Evolutionary conservation across 2,797 vertebrate genomes (phyloP), one percentile per base, ranked within the genome.

Genomic region (Rhinogobio ventralis): DNA sequence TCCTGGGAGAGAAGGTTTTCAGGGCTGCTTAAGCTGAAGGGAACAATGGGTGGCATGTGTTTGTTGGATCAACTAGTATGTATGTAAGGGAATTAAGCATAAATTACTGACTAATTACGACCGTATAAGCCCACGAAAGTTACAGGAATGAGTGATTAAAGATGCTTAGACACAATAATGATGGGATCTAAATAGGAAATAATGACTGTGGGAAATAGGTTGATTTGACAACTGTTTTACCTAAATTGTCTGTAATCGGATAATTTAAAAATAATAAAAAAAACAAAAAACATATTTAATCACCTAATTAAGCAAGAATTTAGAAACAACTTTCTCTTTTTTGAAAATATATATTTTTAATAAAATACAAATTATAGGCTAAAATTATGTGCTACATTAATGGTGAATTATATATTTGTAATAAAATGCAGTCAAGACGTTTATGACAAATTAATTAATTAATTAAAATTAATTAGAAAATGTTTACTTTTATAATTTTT

Each of bases 1-100:
- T 83, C 82, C 73, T 86, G 83, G 75, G 79, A 86, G 79, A 81
- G 72, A 76, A 67, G 62, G 66, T 71, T 88, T 86, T 46, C 46
- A 78, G 80, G 46, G 71, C 79, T 84, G 45, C 72, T 76, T 79
- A 77, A 77, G 81, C 74, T 85, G 89, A 75, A 6, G 87, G 88
- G 91, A 93, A 95, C 92, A 94, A 95, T 94, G 92, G 93, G 92
- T 89, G 93, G 91, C 93, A 93, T 93, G 93, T 95, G 93, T 94
- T 93, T 86, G 90, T 86, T 91, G 91, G 93, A 93, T 93, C 92
- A 91, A 92, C 91, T 91, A 92, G 90, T 92, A 92, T 92, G 90
- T 89, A 92, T 93, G 93, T 93, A 90, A 92, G 91, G 93, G 93
- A 95, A 94, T 94, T 95, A 94, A 89, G 92, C 91, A 91, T 92